Evolutionary conservation across 2,888 invertebrate genomes (phyloP).

Genomic region (Cheilosia pagana): DNA sequence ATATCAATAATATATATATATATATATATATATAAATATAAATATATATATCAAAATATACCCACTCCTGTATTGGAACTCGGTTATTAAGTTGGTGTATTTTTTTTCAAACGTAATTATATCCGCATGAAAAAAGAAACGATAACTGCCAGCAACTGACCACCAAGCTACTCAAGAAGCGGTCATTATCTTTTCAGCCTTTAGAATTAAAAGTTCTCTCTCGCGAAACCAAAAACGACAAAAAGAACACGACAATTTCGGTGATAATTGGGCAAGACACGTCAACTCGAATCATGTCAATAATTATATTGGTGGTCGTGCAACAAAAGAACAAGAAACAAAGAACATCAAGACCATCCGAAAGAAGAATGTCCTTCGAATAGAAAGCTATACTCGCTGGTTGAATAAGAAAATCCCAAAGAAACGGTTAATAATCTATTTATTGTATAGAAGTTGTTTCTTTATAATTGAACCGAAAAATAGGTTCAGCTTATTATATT

Average conservation of each 20-base stretch:
- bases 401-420: too few species aligned
- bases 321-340: neutral
- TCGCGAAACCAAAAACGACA: conserved; percentile 17
- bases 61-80: too few species aligned
- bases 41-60: too few species aligned
- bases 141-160: neutral
- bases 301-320: conserved; percentile 20
- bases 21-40: too few species aligned
- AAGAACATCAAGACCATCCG: neutral
- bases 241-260: conserved; percentile 31
- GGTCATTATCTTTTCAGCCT: too few species aligned
- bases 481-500: conserved; percentile 24
- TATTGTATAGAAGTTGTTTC: neutral
- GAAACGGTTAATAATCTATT: neutral
- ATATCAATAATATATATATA: too few species aligned
- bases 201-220: neutral
- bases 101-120: too few species aligned
- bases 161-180: too few species aligned
- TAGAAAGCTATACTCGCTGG: conserved; percentile 11
- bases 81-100: too few species aligned
- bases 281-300: conserved; percentile 36
- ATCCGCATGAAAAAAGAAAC: neutral
- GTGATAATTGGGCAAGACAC: conserved; percentile 43
- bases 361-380: conserved; percentile 43
- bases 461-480: conserved; percentile 27